Evolutionary conservation across 1,140 invertebrate genomes (phyloP).

Genomic region (Drosophila bocki): DNA sequence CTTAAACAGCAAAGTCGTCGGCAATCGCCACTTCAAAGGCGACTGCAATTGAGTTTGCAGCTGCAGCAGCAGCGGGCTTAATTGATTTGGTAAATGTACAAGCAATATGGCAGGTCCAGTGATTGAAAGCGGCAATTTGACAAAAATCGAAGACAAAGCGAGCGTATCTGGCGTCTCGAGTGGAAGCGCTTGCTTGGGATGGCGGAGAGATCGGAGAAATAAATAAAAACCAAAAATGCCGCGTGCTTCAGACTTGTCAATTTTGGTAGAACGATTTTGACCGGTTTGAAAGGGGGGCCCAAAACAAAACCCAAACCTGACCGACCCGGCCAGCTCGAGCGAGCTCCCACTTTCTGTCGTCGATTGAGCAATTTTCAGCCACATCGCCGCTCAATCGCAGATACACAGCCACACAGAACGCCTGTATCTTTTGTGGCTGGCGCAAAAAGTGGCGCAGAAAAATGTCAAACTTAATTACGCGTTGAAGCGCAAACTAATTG

Average conservation of each 20-base stretch:
- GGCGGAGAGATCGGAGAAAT: conserved; percentile 24
- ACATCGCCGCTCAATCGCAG: conserved; percentile 36
- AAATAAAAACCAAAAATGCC: conserved; percentile 44
- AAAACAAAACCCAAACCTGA: conserved; percentile 26
- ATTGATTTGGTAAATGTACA: conserved; percentile 60
- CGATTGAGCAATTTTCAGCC: conserved; percentile 68
- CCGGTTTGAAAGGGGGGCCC: conserved; percentile 59
- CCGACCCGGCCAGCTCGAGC: conserved; percentile 20
- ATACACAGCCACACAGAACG: conserved; percentile 29
- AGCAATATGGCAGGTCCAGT: conserved; percentile 54
- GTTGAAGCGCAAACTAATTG: conserved; percentile 78
- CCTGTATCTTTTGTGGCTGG: conserved; percentile 53
- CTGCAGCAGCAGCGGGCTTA: conserved; percentile 70
- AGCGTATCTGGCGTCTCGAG: conserved; percentile 1
- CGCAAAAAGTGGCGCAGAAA: conserved; percentile 73
- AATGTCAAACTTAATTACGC: conserved; percentile 81
- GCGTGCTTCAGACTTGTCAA: conserved; percentile 63
- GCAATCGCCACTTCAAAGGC: conserved; percentile 64
- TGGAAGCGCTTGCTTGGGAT: not conserved
- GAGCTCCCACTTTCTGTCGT: conserved; percentile 38
- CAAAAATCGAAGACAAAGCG: conserved; percentile 35
- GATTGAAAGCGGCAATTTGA: conserved; percentile 62
- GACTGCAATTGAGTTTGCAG: conserved; percentile 63
- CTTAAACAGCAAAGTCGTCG: conserved; percentile 31
- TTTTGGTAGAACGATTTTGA: conserved; percentile 81